These are phyloP conservation scores for Pachycephus smyrnensis DNA, from an alignment of 2,888 invertebrate genomes.

Conservation along the genomic window DNA sequence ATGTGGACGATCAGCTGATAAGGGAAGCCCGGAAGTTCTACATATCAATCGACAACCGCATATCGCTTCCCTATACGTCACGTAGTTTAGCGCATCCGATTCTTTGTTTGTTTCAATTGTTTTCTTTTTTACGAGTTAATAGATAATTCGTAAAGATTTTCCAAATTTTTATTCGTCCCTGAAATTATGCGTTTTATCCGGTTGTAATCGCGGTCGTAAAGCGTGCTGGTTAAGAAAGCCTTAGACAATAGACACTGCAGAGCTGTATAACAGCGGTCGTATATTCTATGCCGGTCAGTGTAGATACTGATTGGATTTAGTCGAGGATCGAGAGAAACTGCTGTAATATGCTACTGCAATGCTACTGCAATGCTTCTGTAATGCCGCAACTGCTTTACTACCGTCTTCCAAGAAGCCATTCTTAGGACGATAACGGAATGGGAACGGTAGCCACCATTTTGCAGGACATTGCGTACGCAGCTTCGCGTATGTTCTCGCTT, in stretches of 20 bases:
- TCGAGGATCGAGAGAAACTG: not conserved
- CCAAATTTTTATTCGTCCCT: not conserved
- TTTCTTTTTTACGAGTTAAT: not conserved
- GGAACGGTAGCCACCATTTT: not conserved
- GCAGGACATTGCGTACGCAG: not conserved
- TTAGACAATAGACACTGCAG: not conserved
- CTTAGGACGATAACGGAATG: not conserved
- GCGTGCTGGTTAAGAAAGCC: not conserved
- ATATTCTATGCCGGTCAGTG: not conserved
- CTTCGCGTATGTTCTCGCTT: not conserved
- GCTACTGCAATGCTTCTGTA: not conserved
- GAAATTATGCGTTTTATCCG: not conserved
- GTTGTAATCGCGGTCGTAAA: not conserved
- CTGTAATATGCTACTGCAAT: not conserved
- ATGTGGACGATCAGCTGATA: no score
- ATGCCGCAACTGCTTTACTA: conserved; percentile 6
- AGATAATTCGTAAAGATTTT: not conserved
- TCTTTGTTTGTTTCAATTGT: not conserved
- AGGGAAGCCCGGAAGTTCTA: not conserved
- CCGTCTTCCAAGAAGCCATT: conserved; percentile 9
- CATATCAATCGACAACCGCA: no score
- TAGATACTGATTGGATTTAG: not conserved
- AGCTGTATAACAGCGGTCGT: not conserved
- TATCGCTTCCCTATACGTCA: no score
- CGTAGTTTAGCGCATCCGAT: no score